Base-by-base conservation (phyloP, 2,888 invertebrate genomes). In the Drosophila picticornis region DNA sequence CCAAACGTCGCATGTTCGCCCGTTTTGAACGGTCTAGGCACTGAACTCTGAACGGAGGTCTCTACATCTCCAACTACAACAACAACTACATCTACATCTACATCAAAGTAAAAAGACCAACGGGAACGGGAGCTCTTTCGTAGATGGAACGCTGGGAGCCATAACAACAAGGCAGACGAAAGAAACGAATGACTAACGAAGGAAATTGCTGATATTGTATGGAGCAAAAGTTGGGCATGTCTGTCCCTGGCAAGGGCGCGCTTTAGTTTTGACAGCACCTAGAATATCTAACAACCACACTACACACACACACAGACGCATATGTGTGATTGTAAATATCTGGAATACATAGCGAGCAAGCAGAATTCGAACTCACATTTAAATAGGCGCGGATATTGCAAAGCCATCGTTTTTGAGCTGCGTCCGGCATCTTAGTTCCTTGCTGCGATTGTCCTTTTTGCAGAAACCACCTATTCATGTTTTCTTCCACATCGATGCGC, bases 201-300 rank as follows among this genome's bases (percentile, higher is more conserved):
- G 87, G 90, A 87, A 87, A 87, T 90, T 90, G 87, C 88, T 87
- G 87, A 87, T 87, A 90, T 90, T 87, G 87, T 87, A 80, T 84
- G 83, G 81, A 77, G 80, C 81, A 81, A 88, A 88, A 88, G 84
- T 86, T 85, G 81, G 75, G 75, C 74, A 81, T 86, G 89, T 88
- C 81, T 77, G 87, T 84, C 74, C 75, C 79, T 83, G 81, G 85
- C 83, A 82, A 74, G 71, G 69, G 78, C 81, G 86, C 88, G 84
- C 81, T 85, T 85, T 85, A 85, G 89, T 86, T 85, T 88, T 85
- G 85, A 84, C 85, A 84, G 87, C 67, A 81, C 75, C 77, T 77
- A 77, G 84, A 74, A 78, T 72, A 65, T 72, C 85, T 75, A 57
- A 83, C 61, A 50, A 19, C 73, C 52, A 63, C 59, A 64, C 36